phyloP scores from a whole-genome alignment of 2,113 vertebrate species.

The Dunckerocampus dactyliophorus region DNA sequence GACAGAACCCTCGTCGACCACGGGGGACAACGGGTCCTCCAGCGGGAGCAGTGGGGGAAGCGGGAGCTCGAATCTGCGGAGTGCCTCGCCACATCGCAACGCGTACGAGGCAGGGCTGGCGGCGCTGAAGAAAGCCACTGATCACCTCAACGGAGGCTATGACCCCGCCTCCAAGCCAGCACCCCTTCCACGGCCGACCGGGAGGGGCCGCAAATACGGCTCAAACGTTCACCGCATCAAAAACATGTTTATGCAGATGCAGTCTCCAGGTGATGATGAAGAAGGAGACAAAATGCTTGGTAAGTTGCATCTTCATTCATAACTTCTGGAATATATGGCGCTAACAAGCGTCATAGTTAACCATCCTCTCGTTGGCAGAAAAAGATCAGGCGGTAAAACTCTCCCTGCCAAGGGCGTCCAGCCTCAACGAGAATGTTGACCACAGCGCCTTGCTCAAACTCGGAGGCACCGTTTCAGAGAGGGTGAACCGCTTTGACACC shows the following conservation, averaged over 20 bases:
- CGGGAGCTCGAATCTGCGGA: slow-evolving; percentile 73
- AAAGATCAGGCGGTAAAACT: slow-evolving; percentile 84
- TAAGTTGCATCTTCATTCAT: background rate
- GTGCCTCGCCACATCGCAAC: slow-evolving; percentile 90
- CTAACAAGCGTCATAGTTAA: background rate
- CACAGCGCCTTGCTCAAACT: slow-evolving; percentile 87
- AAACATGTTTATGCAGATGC: slow-evolving; percentile 99
- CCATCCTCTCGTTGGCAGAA: slow-evolving; percentile 22
- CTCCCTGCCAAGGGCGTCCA: slow-evolving; percentile 87
- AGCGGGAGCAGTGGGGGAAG: slow-evolving; percentile 43
- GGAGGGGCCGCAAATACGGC: slow-evolving; percentile 86
- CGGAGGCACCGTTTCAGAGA: slow-evolving; percentile 87
- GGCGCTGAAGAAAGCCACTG: slow-evolving; percentile 81
- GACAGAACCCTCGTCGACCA: slow-evolving; percentile 79
- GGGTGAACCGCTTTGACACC: slow-evolving; percentile 88
- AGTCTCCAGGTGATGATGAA: slow-evolving; percentile 76
- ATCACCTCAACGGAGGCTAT: slow-evolving; percentile 70
- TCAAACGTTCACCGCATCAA: slow-evolving; percentile 98
- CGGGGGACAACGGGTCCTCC: slow-evolving; percentile 58
- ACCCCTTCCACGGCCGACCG: slow-evolving; percentile 62
- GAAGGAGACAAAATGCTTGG: slow-evolving; percentile 73
- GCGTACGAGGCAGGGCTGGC: slow-evolving; percentile 94
- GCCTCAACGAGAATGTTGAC: slow-evolving; percentile 86
- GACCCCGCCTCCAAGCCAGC: slow-evolving; percentile 71
- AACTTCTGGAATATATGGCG: background rate